Evolutionary conservation across 2,888 invertebrate genomes (phyloP).

Genomic region (Unio delphinus): DNA sequence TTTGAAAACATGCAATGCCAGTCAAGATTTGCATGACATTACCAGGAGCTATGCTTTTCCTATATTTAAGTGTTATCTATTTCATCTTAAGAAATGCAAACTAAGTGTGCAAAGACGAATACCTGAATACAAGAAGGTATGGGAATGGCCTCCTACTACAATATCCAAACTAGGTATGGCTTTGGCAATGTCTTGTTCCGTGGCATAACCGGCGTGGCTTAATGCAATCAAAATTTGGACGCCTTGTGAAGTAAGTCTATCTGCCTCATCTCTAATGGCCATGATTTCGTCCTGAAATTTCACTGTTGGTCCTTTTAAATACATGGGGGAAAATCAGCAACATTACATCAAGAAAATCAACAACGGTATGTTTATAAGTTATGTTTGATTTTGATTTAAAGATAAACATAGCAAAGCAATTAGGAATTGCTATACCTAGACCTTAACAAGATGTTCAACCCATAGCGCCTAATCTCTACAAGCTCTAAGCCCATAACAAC

Average conservation of each 20-base stretch:
- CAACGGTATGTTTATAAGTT: not conserved
- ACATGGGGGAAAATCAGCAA: not conserved
- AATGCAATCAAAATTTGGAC: conserved; percentile 88
- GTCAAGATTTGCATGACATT: not conserved
- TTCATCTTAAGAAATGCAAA: too few relatives aligned
- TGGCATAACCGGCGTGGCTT: conserved; percentile 88
- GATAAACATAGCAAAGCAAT: too few relatives aligned
- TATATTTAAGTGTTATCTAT: too few relatives aligned
- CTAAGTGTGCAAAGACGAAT: not conserved
- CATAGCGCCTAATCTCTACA: too few relatives aligned
- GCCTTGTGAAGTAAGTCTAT: conserved; percentile 72
- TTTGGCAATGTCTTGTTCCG: conserved; percentile 83
- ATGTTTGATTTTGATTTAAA: too few relatives aligned
- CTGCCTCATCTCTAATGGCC: conserved; percentile 45
- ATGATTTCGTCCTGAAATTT: conserved; percentile 47
- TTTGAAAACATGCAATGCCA: not conserved
- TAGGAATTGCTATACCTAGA: too few relatives aligned
- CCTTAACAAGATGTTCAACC: too few relatives aligned
- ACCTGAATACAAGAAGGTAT: conserved; percentile 86
- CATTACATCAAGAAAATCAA: too few relatives aligned
- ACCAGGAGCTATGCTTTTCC: too few relatives aligned
- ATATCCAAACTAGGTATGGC: conserved; percentile 86
- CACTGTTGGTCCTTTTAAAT: conserved; percentile 31
- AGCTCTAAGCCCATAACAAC: too few relatives aligned
- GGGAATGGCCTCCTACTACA: conserved; percentile 92